Evolutionary conservation across 2,888 invertebrate species (phyloP), one percentile per base, ranked within the genome.

Genomic region (Phyllotreta cruciferae): DNA sequence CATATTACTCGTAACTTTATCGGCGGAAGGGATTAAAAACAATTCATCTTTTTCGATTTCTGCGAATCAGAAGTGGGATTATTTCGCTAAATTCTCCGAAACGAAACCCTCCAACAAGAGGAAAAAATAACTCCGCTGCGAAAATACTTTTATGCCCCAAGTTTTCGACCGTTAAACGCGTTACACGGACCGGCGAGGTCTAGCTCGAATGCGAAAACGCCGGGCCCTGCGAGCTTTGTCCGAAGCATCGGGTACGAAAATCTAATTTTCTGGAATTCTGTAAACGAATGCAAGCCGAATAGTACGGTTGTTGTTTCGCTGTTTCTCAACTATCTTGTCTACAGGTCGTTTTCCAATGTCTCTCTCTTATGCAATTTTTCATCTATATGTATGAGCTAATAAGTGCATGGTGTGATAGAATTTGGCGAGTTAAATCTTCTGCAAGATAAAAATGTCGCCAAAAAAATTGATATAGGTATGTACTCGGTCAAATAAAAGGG

Each of bases 221-320:
- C 54, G 54, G 53, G 60, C 61, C 57, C 34, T 63, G 60, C 44
- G 57, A 67, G 64, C 64, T 62, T 55, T 64, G 64, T 62, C 64
- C 67, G 55, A 63, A 56, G 62, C 60, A 60, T 62, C 45, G 57
- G 55, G 64, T 64, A 64, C 64, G 24, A 39, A 63, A 67, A 67
- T 67, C 67, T 62, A 64, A 66, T 66, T 64, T 63, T 24, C 52
- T 47, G n/a, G 60, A 68, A 68, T 60, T 68, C 58, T 44, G 53
- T 63, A 54, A 63, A 57, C 60, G 66, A 54, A 42, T 39, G 45
- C 49, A 35, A 56, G 42, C 38, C 14, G n/a, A 35, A 54, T 45
- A 39, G 49, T 35, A 1, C 35, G 11, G 49, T 34, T n/a, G 36
- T 35, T 8, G 24, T 24, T 49, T 49, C 8, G 9, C 10, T 10